Percentiles rank a stretch among this genome's conserved stretches.
Conservation (phyloP, 2,888 invertebrate genomes). For the Lepidonotus clava region DNA sequence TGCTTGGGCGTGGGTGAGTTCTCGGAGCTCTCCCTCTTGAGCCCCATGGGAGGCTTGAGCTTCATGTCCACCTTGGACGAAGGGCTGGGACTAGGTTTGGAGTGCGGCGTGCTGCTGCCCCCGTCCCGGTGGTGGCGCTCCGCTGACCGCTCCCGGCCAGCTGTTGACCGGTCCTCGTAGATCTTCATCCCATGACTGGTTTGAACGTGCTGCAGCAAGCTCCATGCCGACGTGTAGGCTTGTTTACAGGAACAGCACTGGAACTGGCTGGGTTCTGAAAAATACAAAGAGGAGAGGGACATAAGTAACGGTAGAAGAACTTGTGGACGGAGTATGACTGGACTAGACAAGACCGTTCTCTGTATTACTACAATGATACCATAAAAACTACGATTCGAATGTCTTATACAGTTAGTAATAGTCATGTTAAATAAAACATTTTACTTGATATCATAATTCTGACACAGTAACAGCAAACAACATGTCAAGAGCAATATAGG, state of each 20-base stretch:
- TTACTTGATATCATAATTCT: too few species aligned
- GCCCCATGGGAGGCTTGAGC: background rate
- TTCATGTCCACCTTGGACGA: conserved; percentile 27
- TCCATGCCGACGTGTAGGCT: conserved; percentile 86
- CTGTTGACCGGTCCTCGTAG: conserved; percentile 86
- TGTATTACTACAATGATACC: too few species aligned
- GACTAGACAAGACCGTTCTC: too few species aligned
- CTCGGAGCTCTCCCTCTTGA: conserved; percentile 15
- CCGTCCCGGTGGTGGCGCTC: background rate
- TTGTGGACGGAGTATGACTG: too few species aligned
- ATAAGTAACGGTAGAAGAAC: background rate
- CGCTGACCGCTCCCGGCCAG: background rate
- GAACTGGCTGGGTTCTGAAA: conserved; percentile 92
- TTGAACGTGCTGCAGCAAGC: conserved; percentile 96
- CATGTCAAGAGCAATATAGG: too few species aligned
- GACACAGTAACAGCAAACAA: too few species aligned
- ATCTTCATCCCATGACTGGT: conserved; percentile 96
- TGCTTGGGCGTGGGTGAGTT: conserved; percentile 37
- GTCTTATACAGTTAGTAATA: too few species aligned
- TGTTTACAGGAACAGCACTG: conserved; percentile 96
- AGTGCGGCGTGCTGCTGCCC: conserved; percentile 22
- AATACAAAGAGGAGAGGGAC: conserved; percentile 63
- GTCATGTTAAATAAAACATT: too few species aligned
- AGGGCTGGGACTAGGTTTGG: background rate
- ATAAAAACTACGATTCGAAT: too few species aligned